Conservation (phyloP, 2,797 vertebrate species). For the Melanotaenia boesemani region DNA sequence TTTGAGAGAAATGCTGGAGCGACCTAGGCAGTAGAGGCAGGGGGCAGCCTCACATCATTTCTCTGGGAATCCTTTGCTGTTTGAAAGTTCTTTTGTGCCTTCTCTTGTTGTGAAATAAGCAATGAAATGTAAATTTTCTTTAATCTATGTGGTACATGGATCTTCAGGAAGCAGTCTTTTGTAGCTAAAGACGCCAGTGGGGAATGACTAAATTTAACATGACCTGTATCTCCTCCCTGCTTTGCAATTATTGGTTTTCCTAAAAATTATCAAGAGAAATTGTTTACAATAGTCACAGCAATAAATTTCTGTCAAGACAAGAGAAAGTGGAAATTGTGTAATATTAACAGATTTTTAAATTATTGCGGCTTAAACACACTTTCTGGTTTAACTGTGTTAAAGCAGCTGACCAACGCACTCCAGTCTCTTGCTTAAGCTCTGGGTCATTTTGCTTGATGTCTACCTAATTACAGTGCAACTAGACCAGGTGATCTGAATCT, state of each 20-base stretch:
- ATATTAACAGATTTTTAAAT: background rate
- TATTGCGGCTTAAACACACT: no score
- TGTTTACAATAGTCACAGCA: no score
- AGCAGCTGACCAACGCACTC: background rate
- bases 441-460: no score
- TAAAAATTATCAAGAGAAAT: background rate
- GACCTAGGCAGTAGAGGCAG: conserved; percentile 41
- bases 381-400: background rate
- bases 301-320: background rate
- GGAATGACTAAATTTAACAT: conserved; percentile 3
- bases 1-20: conserved; percentile 58
- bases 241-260: conserved; percentile 6
- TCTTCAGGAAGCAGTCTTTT: conserved; percentile 60
- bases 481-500: conserved; percentile 12
- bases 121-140: conserved; percentile 55
- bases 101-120: conserved; percentile 49
- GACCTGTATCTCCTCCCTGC: background rate
- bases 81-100: conserved; percentile 37
- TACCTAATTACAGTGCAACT: no score
- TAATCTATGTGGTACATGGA: conserved; percentile 51
- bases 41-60: conserved; percentile 47
- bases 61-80: conserved; percentile 53
- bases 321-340: background rate
- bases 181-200: conserved; percentile 26
- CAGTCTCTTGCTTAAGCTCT: background rate